Evolutionary conservation across 2,113 vertebrate species (phyloP).

Genomic region (Coregonus clupeaformis): DNA sequence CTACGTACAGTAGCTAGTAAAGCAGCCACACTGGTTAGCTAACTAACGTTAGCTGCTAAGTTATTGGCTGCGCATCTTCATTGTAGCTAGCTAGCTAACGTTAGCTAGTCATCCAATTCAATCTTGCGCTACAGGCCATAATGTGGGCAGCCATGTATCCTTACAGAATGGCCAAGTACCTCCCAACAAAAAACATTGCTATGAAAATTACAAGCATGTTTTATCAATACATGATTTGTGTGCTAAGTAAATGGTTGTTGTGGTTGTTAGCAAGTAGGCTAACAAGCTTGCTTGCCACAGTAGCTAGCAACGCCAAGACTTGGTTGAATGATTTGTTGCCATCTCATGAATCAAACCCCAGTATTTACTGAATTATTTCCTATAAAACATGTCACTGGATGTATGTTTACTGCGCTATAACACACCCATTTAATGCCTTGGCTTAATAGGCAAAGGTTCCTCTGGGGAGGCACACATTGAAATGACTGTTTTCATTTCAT

Average conservation of each 20-base stretch:
- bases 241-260: neutral
- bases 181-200: neutral
- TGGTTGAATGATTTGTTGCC: neutral
- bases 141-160: conserved; percentile 2
- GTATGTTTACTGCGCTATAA: neutral
- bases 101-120: conserved; percentile 10
- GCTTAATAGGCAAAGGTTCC: conserved; percentile 20
- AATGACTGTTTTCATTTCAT: neutral
- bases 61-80: conserved; percentile 16
- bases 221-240: neutral
- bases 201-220: neutral
- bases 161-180: neutral
- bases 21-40: neutral
- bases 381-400: conserved; percentile 13
- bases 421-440: conserved; percentile 2
- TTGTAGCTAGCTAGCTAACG: conserved; percentile 5
- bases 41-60: neutral
- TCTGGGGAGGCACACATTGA: conserved; percentile 24
- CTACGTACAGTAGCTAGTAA: neutral
- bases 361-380: neutral
- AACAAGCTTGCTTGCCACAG: neutral
- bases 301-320: neutral
- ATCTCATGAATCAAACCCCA: neutral
- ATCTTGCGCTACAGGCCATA: conserved; percentile 18
- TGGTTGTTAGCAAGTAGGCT: conserved; percentile 7